Base-by-base conservation (phyloP, 2,113 vertebrate species). In the Plotosus lineatus region DNA sequence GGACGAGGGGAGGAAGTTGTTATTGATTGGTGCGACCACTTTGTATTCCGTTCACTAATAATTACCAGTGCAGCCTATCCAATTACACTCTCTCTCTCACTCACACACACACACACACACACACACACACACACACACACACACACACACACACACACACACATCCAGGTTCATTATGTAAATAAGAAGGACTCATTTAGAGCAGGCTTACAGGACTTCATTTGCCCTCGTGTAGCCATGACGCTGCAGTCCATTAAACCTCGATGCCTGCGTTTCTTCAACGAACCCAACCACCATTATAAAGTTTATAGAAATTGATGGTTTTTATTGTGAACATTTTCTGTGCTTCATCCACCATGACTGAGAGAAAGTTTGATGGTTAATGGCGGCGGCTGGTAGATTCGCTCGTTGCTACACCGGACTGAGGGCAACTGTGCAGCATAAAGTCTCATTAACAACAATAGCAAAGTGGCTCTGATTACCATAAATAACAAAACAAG, bases 31-130 rank as follows among this genome's bases (percentile, higher is more conserved):
- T 86, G 89, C 83, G 31, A 38, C 84, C 90, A 73, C 86, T 86
- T 90, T 87, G 88, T 87, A 89, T 91, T 90, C 91, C 89, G 89
- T 91, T 93, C 87, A 88, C 91, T 92, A 90, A 93, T 91, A 94
- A 93, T 92, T 94, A 88, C 89, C 91, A 88, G 44, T 73, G 88
- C 90, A 85, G 85, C 88, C 87, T 89, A 76, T 91, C 87, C 89
- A 90, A 90, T 93, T 92, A 92, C 90, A 91, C 72, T 6, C 53
- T 74, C 76, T 63, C 66, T 26, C 66, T 90, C 87, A 82, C 89
- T 88, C 56, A 90, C 66, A 85, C 80, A 85, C 75, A 63, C 58
- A 87, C 89, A 92, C 48, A 78, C 76, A 72, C 66, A 44, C 66
- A 90, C 87, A 82, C 89, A 88, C 56, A 90, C 66, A 85, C 80